These are phyloP conservation scores for Scotopteryx bipunctaria DNA, from an alignment of 2,888 invertebrate genomes.

Conservation along the genomic window DNA sequence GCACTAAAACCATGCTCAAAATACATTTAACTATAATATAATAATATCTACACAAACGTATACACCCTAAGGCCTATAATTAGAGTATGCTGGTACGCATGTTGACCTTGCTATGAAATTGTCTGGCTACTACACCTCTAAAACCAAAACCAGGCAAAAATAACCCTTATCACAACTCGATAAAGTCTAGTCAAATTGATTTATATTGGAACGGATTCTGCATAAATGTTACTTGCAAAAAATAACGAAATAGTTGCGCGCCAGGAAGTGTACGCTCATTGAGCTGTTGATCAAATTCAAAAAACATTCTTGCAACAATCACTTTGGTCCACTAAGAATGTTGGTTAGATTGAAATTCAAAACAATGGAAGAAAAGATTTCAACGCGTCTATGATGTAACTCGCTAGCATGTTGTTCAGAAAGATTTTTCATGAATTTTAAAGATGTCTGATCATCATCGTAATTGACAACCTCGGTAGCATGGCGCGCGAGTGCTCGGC, in stretches of 20 bases:
- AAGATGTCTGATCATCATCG: no score
- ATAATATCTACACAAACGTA: no score
- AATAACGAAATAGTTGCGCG: constrained; percentile 5
- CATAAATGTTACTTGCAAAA: constrained; percentile 22
- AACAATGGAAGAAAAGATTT: constrained; percentile 21
- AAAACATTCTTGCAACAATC: constrained; percentile 5
- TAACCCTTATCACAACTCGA: constrained; percentile 1
- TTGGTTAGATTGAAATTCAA: not conserved
- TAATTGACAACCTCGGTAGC: no score
- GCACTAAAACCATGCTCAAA: no score
- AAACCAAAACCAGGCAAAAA: constrained; percentile 18
- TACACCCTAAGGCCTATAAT: no score
- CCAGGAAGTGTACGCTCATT: constrained; percentile 23
- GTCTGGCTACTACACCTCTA: constrained; percentile 36
- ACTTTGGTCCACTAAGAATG: not conserved
- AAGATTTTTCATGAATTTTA: not conserved
- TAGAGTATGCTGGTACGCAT: constrained; percentile 24
- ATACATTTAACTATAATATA: no score
- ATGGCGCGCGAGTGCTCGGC: no score
- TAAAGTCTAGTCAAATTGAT: constrained; percentile 3
- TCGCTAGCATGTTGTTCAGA: not conserved
- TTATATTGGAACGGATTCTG: constrained; percentile 27
- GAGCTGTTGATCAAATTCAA: constrained; percentile 15
- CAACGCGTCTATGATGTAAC: constrained; percentile 22
- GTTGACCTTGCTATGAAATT: constrained; percentile 43